phyloP scores from a whole-genome alignment of 2,888 invertebrate species.

The Biston stratarius region DNA sequence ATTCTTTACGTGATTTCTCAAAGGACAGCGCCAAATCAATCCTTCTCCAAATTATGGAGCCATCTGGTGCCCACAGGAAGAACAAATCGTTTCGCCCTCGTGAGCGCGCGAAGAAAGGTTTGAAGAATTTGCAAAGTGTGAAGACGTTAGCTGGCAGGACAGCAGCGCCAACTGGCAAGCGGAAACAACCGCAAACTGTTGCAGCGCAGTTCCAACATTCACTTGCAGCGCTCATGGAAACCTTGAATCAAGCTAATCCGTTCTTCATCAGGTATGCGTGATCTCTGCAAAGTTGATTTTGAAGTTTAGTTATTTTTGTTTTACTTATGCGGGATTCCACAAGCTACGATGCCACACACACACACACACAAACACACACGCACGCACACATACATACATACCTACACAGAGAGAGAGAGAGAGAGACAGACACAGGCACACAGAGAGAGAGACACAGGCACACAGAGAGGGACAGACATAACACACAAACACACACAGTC shows the following conservation, averaged over 20 bases:
- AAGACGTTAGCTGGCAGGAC: slow-evolving; percentile 95
- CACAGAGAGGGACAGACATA: too few relatives aligned
- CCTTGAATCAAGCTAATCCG: slow-evolving; percentile 92
- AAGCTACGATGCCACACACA: too few relatives aligned
- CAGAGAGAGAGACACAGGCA: too few relatives aligned
- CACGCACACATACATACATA: too few relatives aligned
- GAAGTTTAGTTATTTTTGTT: too few relatives aligned
- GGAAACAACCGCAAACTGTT: slow-evolving; percentile 96
- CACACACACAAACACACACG: too few relatives aligned
- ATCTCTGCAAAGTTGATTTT: neutral
- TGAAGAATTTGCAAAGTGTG: slow-evolving; percentile 96
- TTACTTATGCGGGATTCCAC: too few relatives aligned
- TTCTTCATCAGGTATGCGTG: slow-evolving; percentile 83
- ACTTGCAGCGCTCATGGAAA: slow-evolving; percentile 96
- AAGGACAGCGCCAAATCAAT: slow-evolving; percentile 31
- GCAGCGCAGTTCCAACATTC: slow-evolving; percentile 98
- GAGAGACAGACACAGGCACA: too few relatives aligned
- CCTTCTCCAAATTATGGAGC: slow-evolving; percentile 6
- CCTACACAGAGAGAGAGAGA: too few relatives aligned
- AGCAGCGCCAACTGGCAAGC: slow-evolving; percentile 87
- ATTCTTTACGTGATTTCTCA: slow-evolving; percentile 34
- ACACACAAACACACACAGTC: too few relatives aligned
- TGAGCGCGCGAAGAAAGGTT: slow-evolving; percentile 93
- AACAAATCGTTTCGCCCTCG: slow-evolving; percentile 97
- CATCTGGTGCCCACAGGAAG: slow-evolving; percentile 88